Evolutionary conservation across 2,113 vertebrate species (phyloP).

Genomic region (Psilopsiagon aymara): DNA sequence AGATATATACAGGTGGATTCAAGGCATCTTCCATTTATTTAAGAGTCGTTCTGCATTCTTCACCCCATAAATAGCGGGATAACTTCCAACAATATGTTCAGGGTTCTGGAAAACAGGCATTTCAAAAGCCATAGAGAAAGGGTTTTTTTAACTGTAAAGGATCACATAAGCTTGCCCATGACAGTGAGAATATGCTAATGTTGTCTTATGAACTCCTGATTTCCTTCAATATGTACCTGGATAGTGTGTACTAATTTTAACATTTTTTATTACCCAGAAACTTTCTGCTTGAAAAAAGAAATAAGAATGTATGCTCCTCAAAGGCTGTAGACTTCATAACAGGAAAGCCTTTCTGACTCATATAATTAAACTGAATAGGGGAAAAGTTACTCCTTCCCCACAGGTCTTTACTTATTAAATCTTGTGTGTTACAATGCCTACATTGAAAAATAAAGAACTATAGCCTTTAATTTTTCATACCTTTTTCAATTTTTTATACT

Average conservation of each 20-base stretch:
- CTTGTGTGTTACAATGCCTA: background rate
- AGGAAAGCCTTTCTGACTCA: background rate
- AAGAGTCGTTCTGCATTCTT: background rate
- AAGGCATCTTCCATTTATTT: background rate
- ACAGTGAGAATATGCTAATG: background rate
- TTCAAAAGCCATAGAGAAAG: background rate
- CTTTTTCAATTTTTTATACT: background rate
- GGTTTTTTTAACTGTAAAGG: background rate
- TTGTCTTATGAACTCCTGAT: background rate
- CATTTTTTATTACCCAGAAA: background rate
- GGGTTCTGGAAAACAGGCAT: background rate
- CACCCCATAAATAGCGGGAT: background rate
- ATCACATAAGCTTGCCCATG: background rate
- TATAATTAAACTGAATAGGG: background rate
- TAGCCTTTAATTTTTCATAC: background rate
- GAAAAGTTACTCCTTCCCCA: background rate
- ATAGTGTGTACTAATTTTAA: background rate
- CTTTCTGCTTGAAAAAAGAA: background rate
- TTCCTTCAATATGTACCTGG: background rate
- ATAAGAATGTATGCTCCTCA: background rate
- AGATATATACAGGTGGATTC: background rate
- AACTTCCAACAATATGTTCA: background rate
- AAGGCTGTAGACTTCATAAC: background rate
- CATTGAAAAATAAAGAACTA: background rate
- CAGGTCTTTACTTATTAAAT: background rate